Conservation (phyloP, 2,888 invertebrate genomes). For the Pristionchus japonicus region DNA sequence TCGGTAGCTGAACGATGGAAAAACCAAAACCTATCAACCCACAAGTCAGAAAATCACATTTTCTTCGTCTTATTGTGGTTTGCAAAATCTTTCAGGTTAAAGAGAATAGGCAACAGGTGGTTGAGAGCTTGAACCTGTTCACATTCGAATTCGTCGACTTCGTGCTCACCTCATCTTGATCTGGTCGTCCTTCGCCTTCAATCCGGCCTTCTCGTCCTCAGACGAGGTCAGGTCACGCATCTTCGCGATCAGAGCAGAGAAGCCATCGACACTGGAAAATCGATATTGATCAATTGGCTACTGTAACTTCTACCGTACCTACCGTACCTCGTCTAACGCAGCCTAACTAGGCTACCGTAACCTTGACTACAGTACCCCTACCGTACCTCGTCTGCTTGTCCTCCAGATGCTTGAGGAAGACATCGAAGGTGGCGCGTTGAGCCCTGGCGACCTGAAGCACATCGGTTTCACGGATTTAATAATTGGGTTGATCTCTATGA, state of each 20-base stretch:
- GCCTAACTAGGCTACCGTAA: not conserved
- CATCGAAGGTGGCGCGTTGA: constrained; percentile 95
- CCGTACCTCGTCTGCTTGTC: constrained; percentile 88
- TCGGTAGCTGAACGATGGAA: no score
- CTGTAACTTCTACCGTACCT: not conserved
- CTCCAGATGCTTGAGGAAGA: constrained; percentile 93
- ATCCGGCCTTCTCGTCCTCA: constrained; percentile 86
- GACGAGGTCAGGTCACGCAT: constrained; percentile 87
- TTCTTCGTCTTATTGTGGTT: no score
- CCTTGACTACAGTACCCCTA: not conserved
- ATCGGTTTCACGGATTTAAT: not conserved
- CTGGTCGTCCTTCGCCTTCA: constrained; percentile 90
- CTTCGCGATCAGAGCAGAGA: constrained; percentile 90
- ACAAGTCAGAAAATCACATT: no score
- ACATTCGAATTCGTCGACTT: no score
- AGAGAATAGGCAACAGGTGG: no score
- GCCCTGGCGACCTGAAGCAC: constrained; percentile 91
- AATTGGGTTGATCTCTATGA: not conserved
- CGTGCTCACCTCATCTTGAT: constrained; percentile 51
- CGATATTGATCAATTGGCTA: no score
- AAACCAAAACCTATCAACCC: no score
- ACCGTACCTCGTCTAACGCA: no score
- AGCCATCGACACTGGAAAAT: constrained; percentile 67
- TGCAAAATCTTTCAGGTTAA: no score
- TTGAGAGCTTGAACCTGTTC: no score